phyloP scores from a whole-genome alignment of 2,888 invertebrate genomes.

The Tortrix viridana region DNA sequence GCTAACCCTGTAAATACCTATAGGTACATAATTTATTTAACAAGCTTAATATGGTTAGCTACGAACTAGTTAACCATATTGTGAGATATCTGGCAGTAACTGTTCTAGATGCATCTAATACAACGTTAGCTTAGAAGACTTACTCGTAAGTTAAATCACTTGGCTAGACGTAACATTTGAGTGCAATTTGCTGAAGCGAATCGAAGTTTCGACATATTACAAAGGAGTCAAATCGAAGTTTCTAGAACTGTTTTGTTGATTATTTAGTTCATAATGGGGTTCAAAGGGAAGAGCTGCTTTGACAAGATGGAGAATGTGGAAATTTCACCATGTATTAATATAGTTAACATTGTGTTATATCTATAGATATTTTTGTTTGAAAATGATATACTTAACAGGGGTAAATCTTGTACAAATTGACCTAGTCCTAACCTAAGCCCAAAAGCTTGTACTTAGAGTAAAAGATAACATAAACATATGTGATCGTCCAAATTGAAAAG shows the following conservation, averaged over 20 bases:
- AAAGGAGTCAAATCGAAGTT: conserved; percentile 15
- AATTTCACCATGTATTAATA: conserved; percentile 73
- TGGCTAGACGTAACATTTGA: conserved; percentile 6
- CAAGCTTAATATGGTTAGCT: not conserved
- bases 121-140: not conserved
- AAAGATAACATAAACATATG: too few species aligned
- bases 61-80: not conserved
- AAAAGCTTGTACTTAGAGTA: too few species aligned
- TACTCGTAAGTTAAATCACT: conserved; percentile 14
- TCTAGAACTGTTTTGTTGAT: conserved; percentile 17
- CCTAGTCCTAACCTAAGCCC: too few species aligned
- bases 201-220: conserved; percentile 7
- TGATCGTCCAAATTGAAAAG: too few species aligned
- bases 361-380: too few species aligned
- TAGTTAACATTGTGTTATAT: too few species aligned
- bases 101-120: not conserved
- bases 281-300: not conserved
- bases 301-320: conserved; percentile 73
- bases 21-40: not conserved
- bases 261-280: not conserved
- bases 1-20: too few species aligned
- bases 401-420: too few species aligned
- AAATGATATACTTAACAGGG: too few species aligned
- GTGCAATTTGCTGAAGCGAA: conserved; percentile 1
- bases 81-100: not conserved